Conservation (phyloP, 2,888 invertebrate species). For the Hecatera dysodea region DNA sequence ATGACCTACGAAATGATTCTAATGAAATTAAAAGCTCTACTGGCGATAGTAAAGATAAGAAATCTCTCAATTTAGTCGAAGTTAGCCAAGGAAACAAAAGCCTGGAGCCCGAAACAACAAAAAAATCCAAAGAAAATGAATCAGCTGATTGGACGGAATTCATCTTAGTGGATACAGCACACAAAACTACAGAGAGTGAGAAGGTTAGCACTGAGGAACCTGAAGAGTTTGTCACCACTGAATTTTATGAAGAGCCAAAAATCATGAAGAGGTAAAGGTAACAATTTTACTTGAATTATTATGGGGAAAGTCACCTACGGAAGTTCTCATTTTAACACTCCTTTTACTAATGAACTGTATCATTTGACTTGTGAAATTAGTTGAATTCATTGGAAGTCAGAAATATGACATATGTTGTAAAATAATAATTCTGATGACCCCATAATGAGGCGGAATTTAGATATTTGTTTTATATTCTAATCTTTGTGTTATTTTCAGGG, state of each 20-base stretch:
- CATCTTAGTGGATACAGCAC: slow-evolving; percentile 64
- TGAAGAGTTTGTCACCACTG: slow-evolving; percentile 46
- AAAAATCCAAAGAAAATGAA: slow-evolving; percentile 28
- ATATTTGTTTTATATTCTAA: background rate
- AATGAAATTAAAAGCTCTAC: background rate
- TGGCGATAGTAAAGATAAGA: background rate
- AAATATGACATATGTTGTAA: background rate
- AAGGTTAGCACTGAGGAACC: slow-evolving; percentile 9
- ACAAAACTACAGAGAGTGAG: slow-evolving; percentile 12
- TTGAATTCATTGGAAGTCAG: background rate
- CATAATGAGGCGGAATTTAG: background rate
- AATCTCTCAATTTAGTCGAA: background rate
- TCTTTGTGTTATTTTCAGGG: slow-evolving; percentile 68
- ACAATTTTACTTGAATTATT: background rate
- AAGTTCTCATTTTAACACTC: background rate
- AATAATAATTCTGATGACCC: background rate
- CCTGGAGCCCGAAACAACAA: background rate
- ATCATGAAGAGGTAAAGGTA: slow-evolving; percentile 64
- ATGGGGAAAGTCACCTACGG: background rate
- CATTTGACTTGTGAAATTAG: background rate
- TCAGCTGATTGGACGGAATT: slow-evolving; percentile 62
- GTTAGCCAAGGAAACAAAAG: slow-evolving; percentile 4
- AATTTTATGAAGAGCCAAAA: slow-evolving; percentile 17
- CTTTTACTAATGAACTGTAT: background rate
- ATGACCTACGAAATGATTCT: background rate